Evolutionary conservation across 2,797 vertebrate genomes (phyloP).

Genomic region (Melanotaenia maccullochi): DNA sequence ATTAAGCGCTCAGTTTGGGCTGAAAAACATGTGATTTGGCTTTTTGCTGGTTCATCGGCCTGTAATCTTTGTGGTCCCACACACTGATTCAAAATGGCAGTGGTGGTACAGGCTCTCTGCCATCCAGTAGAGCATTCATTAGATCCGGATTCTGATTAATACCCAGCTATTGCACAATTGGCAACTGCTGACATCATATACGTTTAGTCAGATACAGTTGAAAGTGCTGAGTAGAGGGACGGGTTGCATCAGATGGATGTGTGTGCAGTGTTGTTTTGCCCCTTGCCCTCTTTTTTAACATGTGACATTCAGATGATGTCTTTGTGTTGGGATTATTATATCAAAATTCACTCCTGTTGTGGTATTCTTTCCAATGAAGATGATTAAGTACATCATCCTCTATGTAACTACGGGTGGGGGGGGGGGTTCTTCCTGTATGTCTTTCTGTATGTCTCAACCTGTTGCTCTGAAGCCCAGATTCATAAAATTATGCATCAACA

Average conservation of each 20-base stretch:
- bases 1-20: slow-evolving; percentile 35
- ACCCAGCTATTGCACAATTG: neutral
- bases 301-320: slow-evolving; percentile 45
- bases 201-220: neutral
- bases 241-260: slow-evolving; percentile 40
- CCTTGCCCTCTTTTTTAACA: slow-evolving; percentile 41
- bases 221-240: slow-evolving; percentile 41
- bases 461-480: neutral
- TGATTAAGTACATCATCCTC: too few relatives aligned
- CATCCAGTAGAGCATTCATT: neutral
- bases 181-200: neutral
- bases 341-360: neutral
- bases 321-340: slow-evolving; percentile 4
- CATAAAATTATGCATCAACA: neutral
- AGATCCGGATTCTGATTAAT: neutral
- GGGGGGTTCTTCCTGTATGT: too few relatives aligned
- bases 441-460: too few relatives aligned
- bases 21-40: slow-evolving; percentile 71
- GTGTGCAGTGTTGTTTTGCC: slow-evolving; percentile 36
- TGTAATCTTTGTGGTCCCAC: slow-evolving; percentile 34
- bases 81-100: slow-evolving; percentile 31
- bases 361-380: neutral
- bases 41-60: slow-evolving; percentile 62
- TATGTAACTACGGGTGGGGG: too few relatives aligned
- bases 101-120: neutral